Conservation (phyloP, 2,888 invertebrate genomes). For the Laothoe populi region DNA sequence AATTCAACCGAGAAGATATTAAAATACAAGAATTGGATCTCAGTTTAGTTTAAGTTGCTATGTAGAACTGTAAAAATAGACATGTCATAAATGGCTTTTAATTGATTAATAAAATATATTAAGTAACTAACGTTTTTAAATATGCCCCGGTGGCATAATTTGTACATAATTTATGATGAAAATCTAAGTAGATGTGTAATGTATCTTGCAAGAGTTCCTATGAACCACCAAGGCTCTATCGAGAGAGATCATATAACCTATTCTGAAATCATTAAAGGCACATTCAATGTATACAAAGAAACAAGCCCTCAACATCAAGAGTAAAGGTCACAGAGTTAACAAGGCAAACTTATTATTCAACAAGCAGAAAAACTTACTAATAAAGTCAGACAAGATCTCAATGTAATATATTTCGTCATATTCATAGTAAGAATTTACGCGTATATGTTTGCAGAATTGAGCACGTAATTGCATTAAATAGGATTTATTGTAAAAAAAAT, state of each 20-base stretch:
- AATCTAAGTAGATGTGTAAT: not conserved
- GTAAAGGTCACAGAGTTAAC: slow-evolving; percentile 9
- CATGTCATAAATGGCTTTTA: too few relatives aligned
- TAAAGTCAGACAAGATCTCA: not conserved
- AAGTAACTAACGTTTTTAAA: too few relatives aligned
- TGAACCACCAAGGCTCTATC: not conserved
- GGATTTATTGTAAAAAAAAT: not conserved
- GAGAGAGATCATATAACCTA: slow-evolving; percentile 11
- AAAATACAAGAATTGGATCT: too few relatives aligned
- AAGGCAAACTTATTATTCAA: not conserved
- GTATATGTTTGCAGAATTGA: not conserved
- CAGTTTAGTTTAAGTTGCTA: too few relatives aligned
- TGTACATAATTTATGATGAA: not conserved
- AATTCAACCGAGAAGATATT: too few relatives aligned
- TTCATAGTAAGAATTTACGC: not conserved
- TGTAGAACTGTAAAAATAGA: too few relatives aligned
- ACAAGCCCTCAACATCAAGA: slow-evolving; percentile 2
- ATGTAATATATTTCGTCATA: not conserved
- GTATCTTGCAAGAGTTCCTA: not conserved
- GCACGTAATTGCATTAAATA: not conserved
- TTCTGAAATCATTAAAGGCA: slow-evolving; percentile 18
- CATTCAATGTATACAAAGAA: slow-evolving; percentile 13
- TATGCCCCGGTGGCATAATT: not conserved
- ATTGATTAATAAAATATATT: too few relatives aligned
- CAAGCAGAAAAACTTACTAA: not conserved